Evolutionary conservation across 2,797 vertebrate genomes (phyloP).

Genomic region (Sylvilagus floridanus): DNA sequence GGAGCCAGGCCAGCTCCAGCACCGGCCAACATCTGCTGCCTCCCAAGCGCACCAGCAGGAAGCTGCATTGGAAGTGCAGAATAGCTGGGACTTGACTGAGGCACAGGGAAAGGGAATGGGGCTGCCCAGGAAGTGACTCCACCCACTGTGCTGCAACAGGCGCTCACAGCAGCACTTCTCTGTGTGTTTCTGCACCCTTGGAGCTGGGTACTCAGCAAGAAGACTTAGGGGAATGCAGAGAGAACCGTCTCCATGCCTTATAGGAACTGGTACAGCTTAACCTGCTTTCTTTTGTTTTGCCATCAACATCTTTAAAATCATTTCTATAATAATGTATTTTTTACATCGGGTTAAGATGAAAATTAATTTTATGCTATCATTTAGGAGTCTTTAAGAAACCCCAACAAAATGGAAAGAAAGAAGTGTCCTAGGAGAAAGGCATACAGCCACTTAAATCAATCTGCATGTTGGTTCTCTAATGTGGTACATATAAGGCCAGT

Average conservation of each 20-base stretch:
- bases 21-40: no score
- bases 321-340: background rate
- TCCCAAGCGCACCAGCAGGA: no score
- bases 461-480: background rate
- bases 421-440: background rate
- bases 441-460: background rate
- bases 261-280: background rate
- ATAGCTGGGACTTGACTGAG: no score
- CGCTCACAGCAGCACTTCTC: no score
- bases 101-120: no score
- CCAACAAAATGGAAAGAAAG: background rate
- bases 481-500: background rate
- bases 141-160: no score
- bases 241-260: background rate
- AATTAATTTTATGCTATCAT: conserved; percentile 5
- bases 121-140: no score
- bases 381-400: background rate
- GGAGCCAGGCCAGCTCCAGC: no score
- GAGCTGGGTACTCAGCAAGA: background rate
- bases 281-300: background rate
- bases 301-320: background rate
- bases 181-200: background rate
- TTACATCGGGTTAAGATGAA: background rate
- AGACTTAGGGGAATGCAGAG: background rate
- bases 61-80: no score